Conservation (phyloP, 2,888 invertebrate species). For the Lasioglossum oenotherae region DNA sequence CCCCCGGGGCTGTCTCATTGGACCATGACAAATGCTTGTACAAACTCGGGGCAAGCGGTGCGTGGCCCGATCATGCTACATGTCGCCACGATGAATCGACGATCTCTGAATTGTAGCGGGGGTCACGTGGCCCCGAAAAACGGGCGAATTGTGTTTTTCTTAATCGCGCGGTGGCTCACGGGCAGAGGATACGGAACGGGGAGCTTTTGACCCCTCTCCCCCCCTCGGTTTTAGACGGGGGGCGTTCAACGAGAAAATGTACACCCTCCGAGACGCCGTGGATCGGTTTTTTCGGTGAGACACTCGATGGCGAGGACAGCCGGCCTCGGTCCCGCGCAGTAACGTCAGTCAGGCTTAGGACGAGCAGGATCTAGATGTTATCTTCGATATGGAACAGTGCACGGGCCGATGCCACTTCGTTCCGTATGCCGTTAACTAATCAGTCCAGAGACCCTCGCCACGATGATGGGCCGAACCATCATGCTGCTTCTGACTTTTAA, state of each 20-base stretch:
- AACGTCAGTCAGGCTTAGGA: constrained; percentile 83
- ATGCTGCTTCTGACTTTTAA: constrained; percentile 63
- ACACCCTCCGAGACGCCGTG: constrained; percentile 28
- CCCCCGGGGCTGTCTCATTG: constrained; percentile 37
- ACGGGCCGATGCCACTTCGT: constrained; percentile 49
- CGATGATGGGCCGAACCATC: constrained; percentile 27
- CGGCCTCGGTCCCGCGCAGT: constrained; percentile 75
- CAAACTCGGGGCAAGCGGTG: constrained; percentile 69
- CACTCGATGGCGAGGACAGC: constrained; percentile 71
- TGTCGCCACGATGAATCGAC: constrained; percentile 71
- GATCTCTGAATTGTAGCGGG: constrained; percentile 75
- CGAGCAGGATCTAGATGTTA: constrained; percentile 77
- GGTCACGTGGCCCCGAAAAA: constrained; percentile 80
- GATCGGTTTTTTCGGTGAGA: constrained; percentile 48
- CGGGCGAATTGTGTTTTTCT: constrained; percentile 75
- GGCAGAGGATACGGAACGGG: neutral
- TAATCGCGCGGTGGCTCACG: neutral
- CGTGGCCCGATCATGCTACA: constrained; percentile 75
- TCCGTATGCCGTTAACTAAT: constrained; percentile 77
- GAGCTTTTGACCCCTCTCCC: neutral
- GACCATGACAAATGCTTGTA: constrained; percentile 75
- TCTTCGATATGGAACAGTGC: constrained; percentile 65
- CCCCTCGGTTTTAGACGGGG: constrained; percentile 25
- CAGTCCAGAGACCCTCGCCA: constrained; percentile 69
- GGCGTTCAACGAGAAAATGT: constrained; percentile 68